These are phyloP conservation scores for Brachionus plicatilis DNA, from an alignment of 1,140 invertebrate species.

Conservation along the genomic window DNA sequence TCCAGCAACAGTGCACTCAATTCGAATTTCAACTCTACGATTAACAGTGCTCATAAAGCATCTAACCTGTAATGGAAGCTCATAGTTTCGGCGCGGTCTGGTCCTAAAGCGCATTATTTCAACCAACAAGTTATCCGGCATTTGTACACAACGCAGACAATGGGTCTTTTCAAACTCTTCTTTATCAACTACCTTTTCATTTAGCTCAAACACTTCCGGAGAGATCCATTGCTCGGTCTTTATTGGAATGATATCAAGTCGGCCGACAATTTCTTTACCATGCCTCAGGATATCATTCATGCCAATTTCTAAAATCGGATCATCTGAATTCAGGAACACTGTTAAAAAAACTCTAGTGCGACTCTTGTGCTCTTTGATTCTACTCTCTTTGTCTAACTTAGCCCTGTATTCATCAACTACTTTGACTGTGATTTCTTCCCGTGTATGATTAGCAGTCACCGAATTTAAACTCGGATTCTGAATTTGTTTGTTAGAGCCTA, in stretches of 20 bases:
- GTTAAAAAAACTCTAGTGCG: conserved; percentile 89
- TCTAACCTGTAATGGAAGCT: conserved; percentile 86
- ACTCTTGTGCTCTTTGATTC: conserved; percentile 81
- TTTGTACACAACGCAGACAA: conserved; percentile 91
- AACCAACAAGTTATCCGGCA: conserved; percentile 82
- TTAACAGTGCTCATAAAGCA: conserved; percentile 49
- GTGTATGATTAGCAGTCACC: conserved; percentile 80
- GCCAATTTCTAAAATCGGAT: conserved; percentile 87
- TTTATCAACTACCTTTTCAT: conserved; percentile 76
- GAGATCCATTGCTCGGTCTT: conserved; percentile 85
- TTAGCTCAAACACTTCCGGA: conserved; percentile 87
- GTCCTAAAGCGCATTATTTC: conserved; percentile 87
- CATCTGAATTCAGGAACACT: conserved; percentile 68
- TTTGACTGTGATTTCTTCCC: conserved; percentile 93
- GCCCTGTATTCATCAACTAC: conserved; percentile 93
- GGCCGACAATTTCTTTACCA: conserved; percentile 94
- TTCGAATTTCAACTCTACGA: conserved; percentile 69
- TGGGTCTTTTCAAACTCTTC: conserved; percentile 82
- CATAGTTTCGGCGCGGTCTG: conserved; percentile 86
- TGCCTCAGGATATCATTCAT: conserved; percentile 92
- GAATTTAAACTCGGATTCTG: conserved; percentile 60
- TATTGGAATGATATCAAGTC: conserved; percentile 97
- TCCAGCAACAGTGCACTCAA: conserved; percentile 36
- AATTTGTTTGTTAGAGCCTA: conserved; percentile 29
- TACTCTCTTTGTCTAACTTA: conserved; percentile 72